Evolutionary conservation across 2,797 vertebrate species (phyloP), one percentile per base, ranked within the genome.

Genomic region (Gymnothorax javanicus): DNA sequence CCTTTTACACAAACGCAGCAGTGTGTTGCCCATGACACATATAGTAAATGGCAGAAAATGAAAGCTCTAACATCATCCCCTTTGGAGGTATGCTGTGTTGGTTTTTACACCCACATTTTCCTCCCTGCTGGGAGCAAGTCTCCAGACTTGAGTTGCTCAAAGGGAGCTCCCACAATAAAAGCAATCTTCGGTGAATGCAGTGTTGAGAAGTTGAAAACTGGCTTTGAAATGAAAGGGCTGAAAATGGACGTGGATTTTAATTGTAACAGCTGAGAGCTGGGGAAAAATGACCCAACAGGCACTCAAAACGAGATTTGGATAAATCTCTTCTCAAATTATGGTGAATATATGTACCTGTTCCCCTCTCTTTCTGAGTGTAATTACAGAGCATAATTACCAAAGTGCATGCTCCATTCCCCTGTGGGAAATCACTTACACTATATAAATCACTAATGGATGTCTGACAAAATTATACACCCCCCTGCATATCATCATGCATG

Each of bases 101-200:
- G 58, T 84, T 84, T 83, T 84, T 84, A 62, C 25, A 62, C 11
- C 62, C 73, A 60, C 57, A 84, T 84, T 62, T 84, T 59, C 82
- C 33, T 82, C 23, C 54, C 54, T 15, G 52, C 57, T 11, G 11
- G 20, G 20, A 82, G 23, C 8, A 82, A 59, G 82, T 59, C 56
- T 83, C n/a, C 25, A 83, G 50, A 7, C 58, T 15, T 83, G n/a
- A 83, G 13, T 23, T 9, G 12, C 33, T 43, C n/a, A 84, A 84
- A 50, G 62, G 8, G 67, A 64, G 15, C 52, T 15, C 13, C 4
- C 20, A 57, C 13, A 8, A 83, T 25, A 33, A 33, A 83, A 60
- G 67, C 33, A 15, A 50, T 67, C 20, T 58, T 60, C 43, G 83
- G 60, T 33, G 27, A 50, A 43, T 23, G 13, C 17, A 52, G 43